A percentile compares a stretch with the other conserved stretches of the same genome.
Conservation (phyloP, 2,797 vertebrate genomes). For the Hydrolagus colliei region DNA sequence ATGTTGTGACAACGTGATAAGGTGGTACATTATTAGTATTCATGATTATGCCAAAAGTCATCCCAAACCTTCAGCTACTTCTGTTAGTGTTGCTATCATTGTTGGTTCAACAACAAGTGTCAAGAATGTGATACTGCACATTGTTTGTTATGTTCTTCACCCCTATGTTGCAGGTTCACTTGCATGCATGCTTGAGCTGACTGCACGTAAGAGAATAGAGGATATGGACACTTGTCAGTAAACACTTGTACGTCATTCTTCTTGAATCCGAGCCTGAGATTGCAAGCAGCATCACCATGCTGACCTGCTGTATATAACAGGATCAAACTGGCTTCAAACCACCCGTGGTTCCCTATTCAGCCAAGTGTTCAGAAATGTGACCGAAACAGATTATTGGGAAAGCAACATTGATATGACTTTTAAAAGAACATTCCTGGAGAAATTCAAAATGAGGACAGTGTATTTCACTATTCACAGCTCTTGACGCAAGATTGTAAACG, state of each 20-base stretch:
- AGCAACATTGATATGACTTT: not conserved
- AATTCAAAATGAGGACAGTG: slow-evolving; percentile 2
- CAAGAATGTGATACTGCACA: no score
- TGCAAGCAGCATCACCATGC: not conserved
- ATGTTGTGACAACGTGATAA: no score
- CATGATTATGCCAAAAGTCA: no score
- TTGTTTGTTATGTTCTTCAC: no score
- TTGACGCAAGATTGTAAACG: not conserved
- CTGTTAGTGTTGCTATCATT: no score
- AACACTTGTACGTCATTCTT: not conserved
- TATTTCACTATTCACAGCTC: slow-evolving; percentile 8
- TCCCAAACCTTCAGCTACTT: no score
- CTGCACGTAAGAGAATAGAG: not conserved
- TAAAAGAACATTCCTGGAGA: not conserved
- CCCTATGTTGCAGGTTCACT: no score
- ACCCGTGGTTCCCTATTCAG: not conserved
- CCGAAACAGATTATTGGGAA: not conserved
- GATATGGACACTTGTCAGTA: not conserved
- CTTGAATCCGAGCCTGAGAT: not conserved
- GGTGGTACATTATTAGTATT: no score
- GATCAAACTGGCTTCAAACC: not conserved
- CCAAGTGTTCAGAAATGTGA: not conserved
- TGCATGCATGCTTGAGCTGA: not conserved
- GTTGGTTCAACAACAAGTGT: no score
- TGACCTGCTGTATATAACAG: not conserved